Evolutionary conservation across 2,888 invertebrate species (phyloP), one percentile per base, ranked within the genome.

Genomic region (Celastrina argiolus): DNA sequence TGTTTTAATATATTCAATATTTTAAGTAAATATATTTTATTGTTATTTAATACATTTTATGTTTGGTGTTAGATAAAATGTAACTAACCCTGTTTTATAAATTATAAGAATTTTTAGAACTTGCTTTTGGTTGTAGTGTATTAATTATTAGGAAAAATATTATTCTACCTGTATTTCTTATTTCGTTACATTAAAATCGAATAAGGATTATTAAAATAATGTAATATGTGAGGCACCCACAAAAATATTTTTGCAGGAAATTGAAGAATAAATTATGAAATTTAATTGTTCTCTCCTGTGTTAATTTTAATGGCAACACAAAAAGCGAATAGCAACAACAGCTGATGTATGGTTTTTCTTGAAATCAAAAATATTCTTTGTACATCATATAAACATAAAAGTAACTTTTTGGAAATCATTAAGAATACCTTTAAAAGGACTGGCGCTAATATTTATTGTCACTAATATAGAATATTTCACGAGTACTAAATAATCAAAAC

Each of bases 11-110:
- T 68, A 61, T 67, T 64, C 39, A 42, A 39, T 67, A 42, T 56
- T 66, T 65, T 66, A 41, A 64, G 22, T 34, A 58, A 66, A 66
- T 66, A 66, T 59, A 34, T 45, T 65, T 34, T 58, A 28, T 42
- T 31, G 18, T 65, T 58, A 42, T 59, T 42, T 42, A 28, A 28
- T 28, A 18, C 18, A 64, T 45, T 31, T 31, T 59, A 16, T 16
- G 14, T 26, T 59, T 34, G 18, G 41, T 66, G 31, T 59, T 31
- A 42, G 59, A 56, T 65, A 34, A 56, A 41, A 39, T 41, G 39
- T 39, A n/a, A 14, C 39, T 66, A 31, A 66, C 18, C 34, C 65
- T 28, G 16, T 59, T 59, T 59, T 8, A 18, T 42, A 66, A 58
- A 42, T 66, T 41, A 31, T 12, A 63, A 31, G 12, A 58, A 42